A percentile compares a stretch with the other conserved stretches of the same genome.
Evolutionary conservation across 2,888 invertebrate genomes (phyloP).

Genomic region (Gisinianus flammeolus): DNA sequence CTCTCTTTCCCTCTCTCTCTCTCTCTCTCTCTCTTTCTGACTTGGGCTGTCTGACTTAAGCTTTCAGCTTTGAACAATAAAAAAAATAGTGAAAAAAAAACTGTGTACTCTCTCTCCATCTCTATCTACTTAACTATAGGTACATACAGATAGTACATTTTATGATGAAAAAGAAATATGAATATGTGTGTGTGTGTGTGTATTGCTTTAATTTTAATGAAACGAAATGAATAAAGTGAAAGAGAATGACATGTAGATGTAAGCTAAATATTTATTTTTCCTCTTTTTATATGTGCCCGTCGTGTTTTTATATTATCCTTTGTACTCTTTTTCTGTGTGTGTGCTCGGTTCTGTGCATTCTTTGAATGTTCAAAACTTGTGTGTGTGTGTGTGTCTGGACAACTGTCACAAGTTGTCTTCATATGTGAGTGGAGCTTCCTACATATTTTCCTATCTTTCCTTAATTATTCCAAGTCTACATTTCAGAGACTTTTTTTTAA

Average conservation of each 20-base stretch:
- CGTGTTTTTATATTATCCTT: background rate
- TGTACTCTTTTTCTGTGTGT: background rate
- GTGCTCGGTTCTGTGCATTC: background rate
- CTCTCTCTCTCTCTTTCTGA: background rate
- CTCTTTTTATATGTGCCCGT: background rate
- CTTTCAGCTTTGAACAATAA: too few species aligned
- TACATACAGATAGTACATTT: background rate
- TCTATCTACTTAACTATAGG: too few species aligned
- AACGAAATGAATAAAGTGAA: constrained; percentile 7
- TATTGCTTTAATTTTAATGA: background rate
- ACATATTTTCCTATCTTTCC: too few species aligned
- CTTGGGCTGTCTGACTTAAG: too few species aligned
- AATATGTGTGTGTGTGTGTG: background rate
- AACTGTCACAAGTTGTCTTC: too few species aligned
- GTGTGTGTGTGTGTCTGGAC: background rate
- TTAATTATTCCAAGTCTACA: too few species aligned
- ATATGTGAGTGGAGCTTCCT: too few species aligned
- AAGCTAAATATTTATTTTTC: constrained; percentile 20
- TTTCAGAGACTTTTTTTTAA: too few species aligned
- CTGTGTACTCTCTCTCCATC: too few species aligned
- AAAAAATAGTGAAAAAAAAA: too few species aligned
- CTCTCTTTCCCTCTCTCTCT: background rate
- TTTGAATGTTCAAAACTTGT: constrained; percentile 12
- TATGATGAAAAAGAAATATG: background rate
- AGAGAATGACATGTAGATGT: constrained; percentile 20